phyloP scores from a whole-genome alignment of 2,797 vertebrate genomes.

The Myotis pilosus region DNA sequence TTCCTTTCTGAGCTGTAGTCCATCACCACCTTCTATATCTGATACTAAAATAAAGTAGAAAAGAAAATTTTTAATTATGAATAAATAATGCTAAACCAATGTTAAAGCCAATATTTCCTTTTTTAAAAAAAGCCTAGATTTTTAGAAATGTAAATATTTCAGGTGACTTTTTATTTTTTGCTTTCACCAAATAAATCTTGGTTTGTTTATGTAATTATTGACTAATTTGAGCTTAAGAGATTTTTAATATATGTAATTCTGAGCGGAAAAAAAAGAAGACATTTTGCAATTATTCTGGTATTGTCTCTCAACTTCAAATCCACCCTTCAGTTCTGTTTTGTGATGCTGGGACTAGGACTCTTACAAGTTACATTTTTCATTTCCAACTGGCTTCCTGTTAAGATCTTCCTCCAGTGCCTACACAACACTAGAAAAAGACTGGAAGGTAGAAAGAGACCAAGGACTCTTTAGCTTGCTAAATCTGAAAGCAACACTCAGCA shows the following conservation, averaged over 20 bases:
- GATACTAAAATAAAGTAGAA: constrained; percentile 89
- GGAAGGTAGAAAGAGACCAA: background rate
- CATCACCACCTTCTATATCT: constrained; percentile 95
- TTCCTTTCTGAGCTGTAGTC: constrained; percentile 98
- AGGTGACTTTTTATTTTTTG: background rate
- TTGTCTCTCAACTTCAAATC: constrained; percentile 10
- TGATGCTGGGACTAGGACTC: background rate
- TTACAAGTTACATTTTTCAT: background rate
- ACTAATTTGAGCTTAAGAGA: background rate
- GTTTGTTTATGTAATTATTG: background rate
- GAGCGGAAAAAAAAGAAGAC: background rate
- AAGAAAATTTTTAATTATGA: constrained; percentile 61
- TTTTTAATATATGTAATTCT: background rate
- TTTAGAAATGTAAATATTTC: constrained; percentile 48
- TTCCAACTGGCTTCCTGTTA: background rate
- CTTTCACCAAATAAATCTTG: constrained; percentile 18
- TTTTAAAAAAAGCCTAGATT: background rate
- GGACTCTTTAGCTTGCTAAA: background rate
- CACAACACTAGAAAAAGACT: background rate
- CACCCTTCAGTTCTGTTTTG: background rate
- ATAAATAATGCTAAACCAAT: constrained; percentile 8
- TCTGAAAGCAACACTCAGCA: background rate
- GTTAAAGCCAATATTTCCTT: constrained; percentile 33
- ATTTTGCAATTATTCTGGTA: constrained; percentile 5
- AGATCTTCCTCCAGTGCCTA: background rate